Evolutionary conservation across 1,140 invertebrate genomes (phyloP), one percentile per base, ranked within the genome.

Genomic region (Xylocopa sonorina): DNA sequence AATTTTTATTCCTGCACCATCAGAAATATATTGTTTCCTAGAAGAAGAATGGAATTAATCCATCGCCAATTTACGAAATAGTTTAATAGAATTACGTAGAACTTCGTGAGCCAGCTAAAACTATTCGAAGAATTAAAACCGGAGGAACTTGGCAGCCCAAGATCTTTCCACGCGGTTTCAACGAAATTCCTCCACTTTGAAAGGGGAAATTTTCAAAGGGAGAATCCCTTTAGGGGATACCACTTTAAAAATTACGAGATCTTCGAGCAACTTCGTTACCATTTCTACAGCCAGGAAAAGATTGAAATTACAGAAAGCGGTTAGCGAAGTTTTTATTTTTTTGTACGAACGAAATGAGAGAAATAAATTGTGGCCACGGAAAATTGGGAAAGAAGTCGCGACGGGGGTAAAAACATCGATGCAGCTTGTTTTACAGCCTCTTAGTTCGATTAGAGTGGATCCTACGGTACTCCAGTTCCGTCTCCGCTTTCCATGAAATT

Each of bases 401-500:
- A 32, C 32, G 41, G 1, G n/a, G 14, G 32, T 60, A 53, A 66
- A 75, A 75, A 75, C 66, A 66, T 75, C 60, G 27, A 55, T 12
- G 72, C 21, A 66, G 66, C 66, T 75, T 75, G 60, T 75, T 66
- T 75, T 50, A 38, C 24, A 43, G 27, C 27, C 60, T 66, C 72
- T 75, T 55, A 75, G 60, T 66, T 21, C 27, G 60, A 75, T 75
- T 55, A 75, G 72, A 66, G 50, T 3, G 46, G 43, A 64, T 34
- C 18, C 27, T 29, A 29, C 27, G 18, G 7, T 10, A 58, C 64
- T 74, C 72, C 38, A 62, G 64, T 53, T 66, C 38, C 34, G 27
- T 12, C 34, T 14, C 32, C 48, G 60, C 27, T 53, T 32, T 41
- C 18, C 60, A 38, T 53, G 60, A 66, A 75, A 75, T 75, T 75